Evolutionary conservation across 2,888 invertebrate genomes (phyloP).

Genomic region (Poecilobothrus nobilitatus): DNA sequence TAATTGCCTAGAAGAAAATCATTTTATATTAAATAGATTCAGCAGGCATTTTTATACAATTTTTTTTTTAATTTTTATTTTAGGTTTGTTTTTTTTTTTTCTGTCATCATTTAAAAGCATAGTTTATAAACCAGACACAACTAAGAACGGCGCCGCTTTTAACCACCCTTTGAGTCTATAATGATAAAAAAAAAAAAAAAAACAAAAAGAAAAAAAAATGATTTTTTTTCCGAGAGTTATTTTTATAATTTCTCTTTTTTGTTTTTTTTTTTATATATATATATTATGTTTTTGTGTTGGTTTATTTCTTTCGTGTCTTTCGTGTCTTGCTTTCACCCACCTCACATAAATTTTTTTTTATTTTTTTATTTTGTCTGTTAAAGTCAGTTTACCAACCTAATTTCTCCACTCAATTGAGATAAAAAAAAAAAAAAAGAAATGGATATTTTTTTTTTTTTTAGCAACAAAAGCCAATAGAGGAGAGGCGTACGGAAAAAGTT

Average conservation of each 20-base stretch:
- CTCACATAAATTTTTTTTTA: not conserved
- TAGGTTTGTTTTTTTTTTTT: no score
- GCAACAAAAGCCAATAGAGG: not conserved
- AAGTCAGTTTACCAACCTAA: constrained; percentile 3
- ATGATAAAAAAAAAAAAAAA: not conserved
- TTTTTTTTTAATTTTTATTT: not conserved
- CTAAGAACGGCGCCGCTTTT: not conserved
- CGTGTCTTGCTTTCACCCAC: not conserved
- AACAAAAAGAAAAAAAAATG: no score
- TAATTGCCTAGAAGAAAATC: no score
- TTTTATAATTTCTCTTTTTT: constrained; percentile 2
- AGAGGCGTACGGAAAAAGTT: not conserved
- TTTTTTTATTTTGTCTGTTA: not conserved
- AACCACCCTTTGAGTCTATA: constrained; percentile 1
- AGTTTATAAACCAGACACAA: not conserved
- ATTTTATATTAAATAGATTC: no score
- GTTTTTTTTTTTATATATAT: not conserved
- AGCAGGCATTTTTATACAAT: not conserved
- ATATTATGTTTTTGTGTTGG: no score
- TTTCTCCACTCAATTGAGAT: constrained; percentile 2
- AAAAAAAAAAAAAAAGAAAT: not conserved
- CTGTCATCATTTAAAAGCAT: not conserved
- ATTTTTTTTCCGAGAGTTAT: not conserved
- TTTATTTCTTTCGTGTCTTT: no score
- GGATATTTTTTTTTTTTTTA: not conserved